A percentile compares a stretch with the other conserved stretches of the same genome.
phyloP scores from a whole-genome alignment of 37 sponge, comb jelly and placozoan species.

The Tethya wilhelma region DNA sequence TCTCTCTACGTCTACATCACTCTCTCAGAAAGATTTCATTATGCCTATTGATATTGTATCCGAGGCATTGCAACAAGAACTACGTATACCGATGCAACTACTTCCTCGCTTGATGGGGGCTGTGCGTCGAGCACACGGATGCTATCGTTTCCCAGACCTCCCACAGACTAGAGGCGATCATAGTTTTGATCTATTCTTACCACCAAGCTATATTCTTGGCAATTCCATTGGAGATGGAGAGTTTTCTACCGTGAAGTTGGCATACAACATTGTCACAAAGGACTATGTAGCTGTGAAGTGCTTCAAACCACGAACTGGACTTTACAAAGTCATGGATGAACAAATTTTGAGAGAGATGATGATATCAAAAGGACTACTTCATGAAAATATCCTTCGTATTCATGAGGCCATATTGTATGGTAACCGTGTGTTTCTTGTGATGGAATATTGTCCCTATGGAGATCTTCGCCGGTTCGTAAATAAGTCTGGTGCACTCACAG shows the following conservation, averaged over 20 bases:
- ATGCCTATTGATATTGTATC: no score
- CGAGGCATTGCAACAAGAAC: no score
- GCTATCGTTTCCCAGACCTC: slow-evolving; percentile 46
- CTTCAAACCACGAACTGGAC: slow-evolving; percentile 43
- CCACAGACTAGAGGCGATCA: slow-evolving; percentile 54
- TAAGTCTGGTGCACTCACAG: slow-evolving; percentile 31
- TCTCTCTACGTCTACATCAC: no score
- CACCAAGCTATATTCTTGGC: slow-evolving; percentile 59
- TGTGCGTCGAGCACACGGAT: no score
- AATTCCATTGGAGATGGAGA: slow-evolving; percentile 65
- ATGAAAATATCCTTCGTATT: slow-evolving; percentile 48
- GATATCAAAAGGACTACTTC: slow-evolving; percentile 51
- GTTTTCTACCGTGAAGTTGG: slow-evolving; percentile 55
- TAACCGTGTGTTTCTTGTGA: slow-evolving; percentile 44
- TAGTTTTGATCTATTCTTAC: slow-evolving; percentile 57
- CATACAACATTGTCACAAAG: slow-evolving; percentile 48
- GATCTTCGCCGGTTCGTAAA: slow-evolving; percentile 69
- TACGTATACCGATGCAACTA: no score
- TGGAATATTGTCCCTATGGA: slow-evolving; percentile 63
- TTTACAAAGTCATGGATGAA: slow-evolving; percentile 54
- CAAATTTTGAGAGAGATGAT: slow-evolving; percentile 63
- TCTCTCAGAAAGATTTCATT: no score
- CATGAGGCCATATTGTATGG: slow-evolving; percentile 58
- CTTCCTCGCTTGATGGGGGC: no score
- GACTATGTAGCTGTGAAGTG: slow-evolving; percentile 51